A percentile compares a stretch with the other conserved stretches of the same genome.
Evolutionary conservation across 2,797 vertebrate genomes (phyloP).

Genomic region (Myripristis jacobus): DNA sequence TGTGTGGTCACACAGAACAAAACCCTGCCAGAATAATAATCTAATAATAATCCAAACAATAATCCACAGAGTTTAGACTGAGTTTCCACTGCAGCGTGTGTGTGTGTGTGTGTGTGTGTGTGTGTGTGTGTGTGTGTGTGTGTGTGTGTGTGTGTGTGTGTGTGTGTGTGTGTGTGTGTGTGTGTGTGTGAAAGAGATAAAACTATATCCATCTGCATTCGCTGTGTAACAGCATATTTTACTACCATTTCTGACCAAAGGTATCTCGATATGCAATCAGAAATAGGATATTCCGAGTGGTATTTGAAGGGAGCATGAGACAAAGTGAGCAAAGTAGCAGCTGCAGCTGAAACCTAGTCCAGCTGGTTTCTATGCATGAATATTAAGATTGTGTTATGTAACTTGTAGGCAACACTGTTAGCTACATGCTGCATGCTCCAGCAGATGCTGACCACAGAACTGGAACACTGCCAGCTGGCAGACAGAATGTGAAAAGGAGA

Average conservation of each 20-base stretch:
- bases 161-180: no score
- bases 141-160: no score
- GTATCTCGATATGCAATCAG: neutral
- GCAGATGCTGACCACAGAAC: no score
- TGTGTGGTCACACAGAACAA: no score
- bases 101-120: constrained; percentile 47
- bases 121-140: constrained; percentile 45
- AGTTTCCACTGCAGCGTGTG: no score
- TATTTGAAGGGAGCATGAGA: neutral
- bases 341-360: constrained; percentile 6
- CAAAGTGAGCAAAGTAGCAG: constrained; percentile 1
- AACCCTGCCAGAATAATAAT: no score
- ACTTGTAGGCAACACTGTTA: constrained; percentile 3
- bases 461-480: no score
- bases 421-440: no score
- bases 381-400: constrained; percentile 21
- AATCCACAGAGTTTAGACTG: no score
- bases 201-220: neutral
- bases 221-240: neutral
- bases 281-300: neutral
- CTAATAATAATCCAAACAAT: no score
- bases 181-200: no score
- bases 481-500: no score
- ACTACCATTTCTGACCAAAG: neutral
- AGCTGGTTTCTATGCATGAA: constrained; percentile 4